A percentile compares a stretch with the other conserved stretches of the same genome.
These are phyloP conservation scores for Melanophora roralis DNA, from an alignment of 2,888 invertebrate genomes.

Conservation along the genomic window DNA sequence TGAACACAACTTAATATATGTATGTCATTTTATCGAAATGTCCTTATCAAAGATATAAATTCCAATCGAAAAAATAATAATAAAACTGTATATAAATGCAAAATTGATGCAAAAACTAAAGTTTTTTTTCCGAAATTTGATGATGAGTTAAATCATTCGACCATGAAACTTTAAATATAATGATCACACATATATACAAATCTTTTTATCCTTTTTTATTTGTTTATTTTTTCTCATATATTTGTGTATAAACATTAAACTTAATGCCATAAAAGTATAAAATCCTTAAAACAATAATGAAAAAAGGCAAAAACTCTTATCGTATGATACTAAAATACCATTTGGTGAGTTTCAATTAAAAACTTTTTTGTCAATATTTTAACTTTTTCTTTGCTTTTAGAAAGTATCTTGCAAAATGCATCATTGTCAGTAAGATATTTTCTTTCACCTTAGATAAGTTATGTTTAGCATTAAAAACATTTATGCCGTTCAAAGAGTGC, in stretches of 20 bases:
- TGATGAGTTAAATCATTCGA: constrained; percentile 10
- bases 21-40: not conserved
- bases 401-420: too few relatives aligned
- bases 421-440: too few relatives aligned
- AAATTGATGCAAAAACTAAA: not conserved
- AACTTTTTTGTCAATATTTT: not conserved
- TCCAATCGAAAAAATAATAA: constrained; percentile 14
- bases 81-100: not conserved
- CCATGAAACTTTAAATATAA: not conserved
- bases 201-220: too few relatives aligned
- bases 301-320: constrained; percentile 14
- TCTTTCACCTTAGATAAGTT: too few relatives aligned
- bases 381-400: not conserved
- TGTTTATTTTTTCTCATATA: too few relatives aligned
- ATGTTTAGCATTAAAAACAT: too few relatives aligned
- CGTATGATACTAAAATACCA: constrained; percentile 30
- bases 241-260: not conserved
- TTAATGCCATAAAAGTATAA: not conserved
- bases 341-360: constrained; percentile 54
- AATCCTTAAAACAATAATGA: not conserved
- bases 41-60: constrained; percentile 14
- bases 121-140: constrained; percentile 15
- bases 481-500: too few relatives aligned
- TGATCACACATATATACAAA: too few relatives aligned
- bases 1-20: not conserved